Evolutionary conservation across 1,140 invertebrate genomes (phyloP).

Genomic region (Eriocheir sinensis): DNA sequence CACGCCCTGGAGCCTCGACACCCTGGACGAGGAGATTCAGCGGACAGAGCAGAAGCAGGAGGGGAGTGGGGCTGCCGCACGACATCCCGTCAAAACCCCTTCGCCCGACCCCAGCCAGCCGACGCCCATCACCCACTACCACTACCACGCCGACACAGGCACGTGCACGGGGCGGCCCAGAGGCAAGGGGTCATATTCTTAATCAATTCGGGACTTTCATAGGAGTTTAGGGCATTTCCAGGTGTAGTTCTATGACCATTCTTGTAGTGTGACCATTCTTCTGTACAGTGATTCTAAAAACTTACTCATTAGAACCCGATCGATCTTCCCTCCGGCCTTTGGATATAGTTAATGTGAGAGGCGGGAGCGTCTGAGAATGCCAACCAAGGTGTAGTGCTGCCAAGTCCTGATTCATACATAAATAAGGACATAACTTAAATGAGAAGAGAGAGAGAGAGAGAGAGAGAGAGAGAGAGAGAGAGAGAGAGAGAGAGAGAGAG

Average conservation of each 20-base stretch:
- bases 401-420: no score
- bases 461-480: constrained; percentile 57
- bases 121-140: neutral
- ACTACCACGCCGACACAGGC: neutral
- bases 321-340: no score
- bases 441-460: neutral
- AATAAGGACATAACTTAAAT: neutral
- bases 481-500: constrained; percentile 57
- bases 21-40: constrained; percentile 53
- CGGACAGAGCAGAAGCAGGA: neutral
- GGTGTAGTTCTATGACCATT: no score
- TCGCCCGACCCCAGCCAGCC: neutral
- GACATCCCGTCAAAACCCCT: neutral
- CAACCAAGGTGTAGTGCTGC: no score
- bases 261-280: no score
- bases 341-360: no score
- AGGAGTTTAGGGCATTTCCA: no score
- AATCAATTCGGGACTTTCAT: no score
- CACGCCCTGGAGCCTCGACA: constrained; percentile 49
- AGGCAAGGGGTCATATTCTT: neutral
- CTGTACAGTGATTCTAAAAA: no score
- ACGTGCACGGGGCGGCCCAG: neutral
- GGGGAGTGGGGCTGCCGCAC: constrained; percentile 11
- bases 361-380: no score
- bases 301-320: no score